Conservation (phyloP, 2,113 vertebrate genomes). For the Hyla sarda region DNA sequence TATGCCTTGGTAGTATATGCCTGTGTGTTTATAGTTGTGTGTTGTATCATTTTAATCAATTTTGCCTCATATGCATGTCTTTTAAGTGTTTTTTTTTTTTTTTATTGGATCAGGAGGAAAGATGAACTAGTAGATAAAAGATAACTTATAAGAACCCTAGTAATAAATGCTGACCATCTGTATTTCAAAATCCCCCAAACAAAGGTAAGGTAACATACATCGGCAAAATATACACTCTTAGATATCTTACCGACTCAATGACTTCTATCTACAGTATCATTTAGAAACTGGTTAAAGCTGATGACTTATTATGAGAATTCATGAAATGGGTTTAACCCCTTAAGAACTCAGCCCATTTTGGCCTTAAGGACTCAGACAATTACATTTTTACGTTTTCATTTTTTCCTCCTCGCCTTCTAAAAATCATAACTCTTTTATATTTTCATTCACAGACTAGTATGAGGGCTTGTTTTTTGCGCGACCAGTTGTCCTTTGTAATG, state of each 20-base stretch:
- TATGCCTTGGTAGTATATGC: background rate
- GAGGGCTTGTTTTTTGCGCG: too few species aligned
- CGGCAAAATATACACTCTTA: background rate
- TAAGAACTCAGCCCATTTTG: too few species aligned
- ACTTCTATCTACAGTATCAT: background rate
- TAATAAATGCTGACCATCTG: background rate
- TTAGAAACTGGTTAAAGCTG: background rate
- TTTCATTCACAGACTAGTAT: too few species aligned
- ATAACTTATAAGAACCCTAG: too few species aligned
- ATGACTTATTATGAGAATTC: too few species aligned
- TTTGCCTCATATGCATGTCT: background rate
- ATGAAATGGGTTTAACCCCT: too few species aligned
- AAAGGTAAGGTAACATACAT: background rate
- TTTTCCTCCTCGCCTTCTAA: too few species aligned
- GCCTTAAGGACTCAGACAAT: too few species aligned
- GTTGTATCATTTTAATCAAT: background rate
- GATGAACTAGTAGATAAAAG: background rate
- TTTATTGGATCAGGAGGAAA: background rate
- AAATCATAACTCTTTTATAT: too few species aligned
- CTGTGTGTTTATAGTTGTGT: background rate
- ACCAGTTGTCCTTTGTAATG: too few species aligned
- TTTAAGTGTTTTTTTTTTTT: background rate
- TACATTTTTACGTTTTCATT: too few species aligned
- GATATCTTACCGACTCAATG: background rate
- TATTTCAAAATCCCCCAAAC: background rate